These are phyloP conservation scores for Thaleichthys pacificus DNA, from an alignment of 2,797 vertebrate genomes.

Conservation along the genomic window DNA sequence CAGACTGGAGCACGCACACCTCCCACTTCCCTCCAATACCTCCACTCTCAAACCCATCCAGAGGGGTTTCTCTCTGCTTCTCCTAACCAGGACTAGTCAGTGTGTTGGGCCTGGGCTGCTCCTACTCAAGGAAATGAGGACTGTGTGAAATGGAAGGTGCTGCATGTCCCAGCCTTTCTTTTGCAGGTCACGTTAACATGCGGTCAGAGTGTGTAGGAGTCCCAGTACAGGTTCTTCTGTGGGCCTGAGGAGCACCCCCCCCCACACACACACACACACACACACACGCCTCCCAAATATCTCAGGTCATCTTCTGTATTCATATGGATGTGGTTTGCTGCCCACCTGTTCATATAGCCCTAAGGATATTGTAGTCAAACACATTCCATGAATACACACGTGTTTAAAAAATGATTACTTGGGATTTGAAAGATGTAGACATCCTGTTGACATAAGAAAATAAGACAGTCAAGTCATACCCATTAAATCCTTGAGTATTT, in stretches of 20 bases:
- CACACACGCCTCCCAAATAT: background rate
- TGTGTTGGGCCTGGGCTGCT: background rate
- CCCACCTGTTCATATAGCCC: background rate
- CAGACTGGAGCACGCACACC: background rate
- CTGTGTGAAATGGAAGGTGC: background rate
- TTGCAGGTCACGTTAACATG: slow-evolving; percentile 31
- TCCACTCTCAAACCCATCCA: background rate
- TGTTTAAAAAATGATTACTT: slow-evolving; percentile 12
- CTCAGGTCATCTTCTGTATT: too few species aligned
- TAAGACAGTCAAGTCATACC: slow-evolving; percentile 39
- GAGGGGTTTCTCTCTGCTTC: background rate
- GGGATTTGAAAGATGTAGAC: slow-evolving; percentile 27
- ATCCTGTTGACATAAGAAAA: slow-evolving; percentile 12
- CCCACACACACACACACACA: background rate
- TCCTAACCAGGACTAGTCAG: background rate
- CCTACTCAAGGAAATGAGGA: too few species aligned
- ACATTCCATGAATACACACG: too few species aligned
- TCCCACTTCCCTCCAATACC: background rate
- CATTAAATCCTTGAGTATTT: slow-evolving; percentile 32
- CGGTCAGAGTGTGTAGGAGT: slow-evolving; percentile 18
- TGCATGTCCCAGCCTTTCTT: slow-evolving; percentile 5
- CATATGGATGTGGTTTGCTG: slow-evolving; percentile 12
- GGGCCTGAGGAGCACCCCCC: too few species aligned
- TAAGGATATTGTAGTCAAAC: too few species aligned
- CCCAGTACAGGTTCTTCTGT: slow-evolving; percentile 27